These are phyloP conservation scores for Elachura formosa DNA, from an alignment of 2,113 vertebrate genomes.

Conservation along the genomic window DNA sequence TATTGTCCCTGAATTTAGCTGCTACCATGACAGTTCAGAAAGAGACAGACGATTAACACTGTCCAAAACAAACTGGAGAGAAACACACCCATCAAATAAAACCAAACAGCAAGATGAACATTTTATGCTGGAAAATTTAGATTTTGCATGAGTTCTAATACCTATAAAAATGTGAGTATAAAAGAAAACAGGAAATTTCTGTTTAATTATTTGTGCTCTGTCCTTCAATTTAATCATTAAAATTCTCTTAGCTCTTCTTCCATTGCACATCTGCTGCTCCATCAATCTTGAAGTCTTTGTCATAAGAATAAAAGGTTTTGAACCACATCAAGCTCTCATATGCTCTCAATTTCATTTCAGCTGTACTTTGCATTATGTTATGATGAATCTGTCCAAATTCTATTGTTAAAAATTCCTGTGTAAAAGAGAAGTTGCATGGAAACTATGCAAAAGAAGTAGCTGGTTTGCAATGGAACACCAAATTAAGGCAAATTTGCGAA, in stretches of 20 bases:
- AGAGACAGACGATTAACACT: background rate
- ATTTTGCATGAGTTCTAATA: background rate
- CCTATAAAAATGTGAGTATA: background rate
- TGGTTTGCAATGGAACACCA: background rate
- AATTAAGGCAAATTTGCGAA: background rate
- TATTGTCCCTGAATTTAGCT: background rate
- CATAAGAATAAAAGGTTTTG: background rate
- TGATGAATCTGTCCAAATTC: background rate
- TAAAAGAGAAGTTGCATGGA: background rate
- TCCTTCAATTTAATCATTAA: background rate
- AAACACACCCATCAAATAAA: background rate
- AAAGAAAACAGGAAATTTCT: background rate
- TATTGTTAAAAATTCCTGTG: background rate
- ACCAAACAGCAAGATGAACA: background rate
- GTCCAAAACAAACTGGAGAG: background rate
- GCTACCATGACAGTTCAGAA: background rate
- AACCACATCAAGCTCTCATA: background rate
- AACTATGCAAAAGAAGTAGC: background rate
- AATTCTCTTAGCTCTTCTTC: background rate
- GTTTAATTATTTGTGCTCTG: background rate
- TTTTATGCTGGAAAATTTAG: background rate
- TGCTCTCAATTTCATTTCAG: background rate
- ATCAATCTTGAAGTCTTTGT: background rate
- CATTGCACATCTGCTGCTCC: background rate
- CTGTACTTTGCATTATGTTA: background rate